These are phyloP conservation scores for Drosophila melanosoma DNA, from an alignment of 2,888 invertebrate species.

Conservation along the genomic window DNA sequence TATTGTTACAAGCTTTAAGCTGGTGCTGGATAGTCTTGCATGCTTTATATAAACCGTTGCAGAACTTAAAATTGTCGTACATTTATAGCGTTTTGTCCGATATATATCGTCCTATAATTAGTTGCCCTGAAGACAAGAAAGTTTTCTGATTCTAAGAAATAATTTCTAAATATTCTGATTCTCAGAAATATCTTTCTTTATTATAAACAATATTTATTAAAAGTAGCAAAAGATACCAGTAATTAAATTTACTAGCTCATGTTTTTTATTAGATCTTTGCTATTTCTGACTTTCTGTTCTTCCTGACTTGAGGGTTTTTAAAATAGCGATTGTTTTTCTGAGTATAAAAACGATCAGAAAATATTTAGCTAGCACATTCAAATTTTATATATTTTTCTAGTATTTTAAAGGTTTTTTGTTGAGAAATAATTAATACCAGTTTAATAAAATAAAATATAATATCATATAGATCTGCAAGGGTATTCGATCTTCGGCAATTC, in stretches of 20 bases:
- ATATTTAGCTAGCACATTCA: no score
- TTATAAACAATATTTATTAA: no score
- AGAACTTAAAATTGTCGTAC: not conserved
- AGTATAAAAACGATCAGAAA: not conserved
- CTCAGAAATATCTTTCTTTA: no score
- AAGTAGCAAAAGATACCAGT: no score
- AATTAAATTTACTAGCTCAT: no score
- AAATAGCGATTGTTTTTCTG: not conserved
- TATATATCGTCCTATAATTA: not conserved
- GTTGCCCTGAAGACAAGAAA: no score
- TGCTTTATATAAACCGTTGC: slow-evolving; percentile 8
- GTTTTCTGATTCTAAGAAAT: no score
- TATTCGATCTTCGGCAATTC: slow-evolving; percentile 9
- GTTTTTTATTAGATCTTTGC: no score
- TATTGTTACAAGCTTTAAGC: not conserved
- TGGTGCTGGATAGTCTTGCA: slow-evolving; percentile 22
- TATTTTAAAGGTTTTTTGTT: not conserved
- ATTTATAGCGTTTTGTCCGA: not conserved
- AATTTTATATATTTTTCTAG: not conserved
- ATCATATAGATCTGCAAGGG: slow-evolving; percentile 4
- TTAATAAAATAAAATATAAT: not conserved
- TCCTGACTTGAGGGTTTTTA: not conserved
- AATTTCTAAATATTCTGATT: no score
- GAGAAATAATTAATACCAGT: not conserved
- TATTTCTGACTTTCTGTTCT: no score